Conservation (phyloP, 2,113 vertebrate genomes). For the Tychaedon coryphoeus region DNA sequence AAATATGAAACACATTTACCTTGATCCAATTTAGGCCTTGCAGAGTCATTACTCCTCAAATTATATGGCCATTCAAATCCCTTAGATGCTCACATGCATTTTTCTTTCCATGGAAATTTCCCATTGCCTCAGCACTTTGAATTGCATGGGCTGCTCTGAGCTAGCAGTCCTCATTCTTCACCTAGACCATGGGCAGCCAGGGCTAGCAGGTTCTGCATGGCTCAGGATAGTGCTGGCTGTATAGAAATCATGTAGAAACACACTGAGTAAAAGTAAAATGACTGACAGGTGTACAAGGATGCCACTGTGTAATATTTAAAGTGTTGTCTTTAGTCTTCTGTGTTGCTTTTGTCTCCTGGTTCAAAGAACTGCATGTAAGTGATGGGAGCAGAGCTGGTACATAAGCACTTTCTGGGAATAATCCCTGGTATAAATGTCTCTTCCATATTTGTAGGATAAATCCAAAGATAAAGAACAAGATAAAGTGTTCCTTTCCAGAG, state of each 20-base stretch:
- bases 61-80: constrained; percentile 20
- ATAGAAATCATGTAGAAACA: neutral
- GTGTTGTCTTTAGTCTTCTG: neutral
- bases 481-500: neutral
- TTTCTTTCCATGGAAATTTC: constrained; percentile 49
- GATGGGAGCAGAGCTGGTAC: neutral
- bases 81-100: neutral
- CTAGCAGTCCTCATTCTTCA: neutral
- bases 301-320: neutral
- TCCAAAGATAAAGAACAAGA: neutral
- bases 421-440: neutral
- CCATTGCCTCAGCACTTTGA: constrained; percentile 33
- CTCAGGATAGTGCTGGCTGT: neutral
- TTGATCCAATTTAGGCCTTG: constrained; percentile 51
- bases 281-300: neutral
- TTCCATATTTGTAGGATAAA: neutral
- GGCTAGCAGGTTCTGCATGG: accelerated
- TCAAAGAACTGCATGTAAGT: neutral
- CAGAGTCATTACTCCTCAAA: constrained; percentile 40
- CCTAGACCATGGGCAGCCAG: neutral
- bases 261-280: neutral
- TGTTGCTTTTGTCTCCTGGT: neutral
- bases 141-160: constrained; percentile 39
- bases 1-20: constrained; percentile 59
- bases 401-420: neutral